Evolutionary conservation across 2,888 invertebrate species (phyloP).

Genomic region (Oasisia sp.): DNA sequence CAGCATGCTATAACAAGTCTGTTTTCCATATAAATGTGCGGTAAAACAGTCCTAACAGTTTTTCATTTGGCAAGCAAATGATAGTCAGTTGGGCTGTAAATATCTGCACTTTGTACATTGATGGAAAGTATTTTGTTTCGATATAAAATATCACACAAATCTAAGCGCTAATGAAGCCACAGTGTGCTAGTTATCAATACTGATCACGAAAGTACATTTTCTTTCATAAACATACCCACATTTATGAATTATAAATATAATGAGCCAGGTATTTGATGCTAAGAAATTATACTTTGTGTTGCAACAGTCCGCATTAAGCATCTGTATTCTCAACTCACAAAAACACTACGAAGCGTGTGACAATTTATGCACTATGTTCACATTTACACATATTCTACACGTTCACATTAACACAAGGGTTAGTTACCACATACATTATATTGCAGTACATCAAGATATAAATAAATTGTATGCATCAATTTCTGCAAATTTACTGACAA

Average conservation of each 20-base stretch:
- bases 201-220: neutral
- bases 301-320: neutral
- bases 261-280: neutral
- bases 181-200: neutral
- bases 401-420: neutral
- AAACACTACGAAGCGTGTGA: neutral
- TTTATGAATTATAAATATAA: neutral
- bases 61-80: neutral
- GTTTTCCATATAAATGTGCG: neutral
- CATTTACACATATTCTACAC: neutral
- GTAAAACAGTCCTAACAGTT: neutral
- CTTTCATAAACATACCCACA: neutral
- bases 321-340: neutral
- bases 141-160: neutral
- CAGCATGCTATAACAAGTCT: constrained; percentile 3
- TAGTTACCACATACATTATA: neutral
- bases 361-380: neutral
- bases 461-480: neutral
- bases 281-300: neutral
- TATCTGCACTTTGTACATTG: neutral
- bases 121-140: neutral
- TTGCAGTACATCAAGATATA: neutral
- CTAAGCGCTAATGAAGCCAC: constrained; percentile 1
- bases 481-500: neutral
- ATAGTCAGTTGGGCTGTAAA: neutral